phyloP scores from a whole-genome alignment of 2,113 vertebrate species.

The Gymnobelideus leadbeateri region DNA sequence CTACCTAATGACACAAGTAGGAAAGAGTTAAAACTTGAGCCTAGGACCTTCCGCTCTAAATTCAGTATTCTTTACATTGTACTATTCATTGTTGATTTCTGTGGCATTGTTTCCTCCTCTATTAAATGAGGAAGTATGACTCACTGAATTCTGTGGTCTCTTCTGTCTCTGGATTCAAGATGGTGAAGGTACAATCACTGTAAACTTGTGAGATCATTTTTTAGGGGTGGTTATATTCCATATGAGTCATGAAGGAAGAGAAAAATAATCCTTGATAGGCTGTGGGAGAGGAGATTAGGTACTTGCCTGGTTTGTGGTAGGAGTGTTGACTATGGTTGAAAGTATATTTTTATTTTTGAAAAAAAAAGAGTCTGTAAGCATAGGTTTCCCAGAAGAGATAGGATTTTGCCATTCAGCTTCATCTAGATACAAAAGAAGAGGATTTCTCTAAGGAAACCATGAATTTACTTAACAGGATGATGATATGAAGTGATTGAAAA shows the following conservation, averaged over 20 bases:
- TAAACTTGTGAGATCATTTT: background rate
- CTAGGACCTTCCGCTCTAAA: background rate
- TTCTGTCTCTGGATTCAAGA: background rate
- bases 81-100: background rate
- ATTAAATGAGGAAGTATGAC: background rate
- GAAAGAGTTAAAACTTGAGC: background rate
- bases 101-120: background rate
- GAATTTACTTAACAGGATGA: constrained; percentile 66
- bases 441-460: constrained; percentile 60
- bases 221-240: background rate
- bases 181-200: background rate
- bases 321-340: constrained; percentile 8
- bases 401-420: constrained; percentile 56
- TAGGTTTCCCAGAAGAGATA: constrained; percentile 11
- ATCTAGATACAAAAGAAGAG: constrained; percentile 52
- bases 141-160: background rate
- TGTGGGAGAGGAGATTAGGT: background rate
- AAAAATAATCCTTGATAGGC: background rate
- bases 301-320: constrained; percentile 5
- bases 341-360: constrained; percentile 44
- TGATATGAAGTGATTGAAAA: constrained; percentile 49
- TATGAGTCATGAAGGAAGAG: background rate
- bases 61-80: background rate
- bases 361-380: background rate
- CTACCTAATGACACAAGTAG: background rate